Percentiles rank a stretch among this genome's conserved stretches.
phyloP scores from a whole-genome alignment of 2,888 invertebrate species.

The Diaperis boleti region DNA sequence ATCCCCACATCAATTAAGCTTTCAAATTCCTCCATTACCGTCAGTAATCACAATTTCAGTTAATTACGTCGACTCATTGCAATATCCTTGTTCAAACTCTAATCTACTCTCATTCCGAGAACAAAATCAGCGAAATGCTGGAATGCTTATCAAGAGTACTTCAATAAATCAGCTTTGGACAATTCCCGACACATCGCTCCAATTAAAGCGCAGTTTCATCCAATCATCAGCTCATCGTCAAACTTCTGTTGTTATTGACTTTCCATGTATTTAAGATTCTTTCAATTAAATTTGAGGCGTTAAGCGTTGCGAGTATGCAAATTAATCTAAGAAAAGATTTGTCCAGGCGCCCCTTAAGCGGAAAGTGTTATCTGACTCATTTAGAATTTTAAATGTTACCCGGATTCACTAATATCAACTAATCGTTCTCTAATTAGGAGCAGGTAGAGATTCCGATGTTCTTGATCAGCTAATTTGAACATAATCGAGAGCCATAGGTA shows the following conservation, averaged over 20 bases:
- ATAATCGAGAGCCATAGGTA: conserved; percentile 35
- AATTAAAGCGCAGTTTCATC: background rate
- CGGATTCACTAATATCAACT: conserved; percentile 61
- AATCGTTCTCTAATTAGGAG: conserved; percentile 63
- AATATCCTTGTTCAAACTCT: background rate
- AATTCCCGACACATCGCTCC: conserved; percentile 11
- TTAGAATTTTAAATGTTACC: conserved; percentile 55
- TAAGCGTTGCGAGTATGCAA: conserved; percentile 38
- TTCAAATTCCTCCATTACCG: conserved; percentile 15
- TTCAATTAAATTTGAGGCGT: conserved; percentile 34
- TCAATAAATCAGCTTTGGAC: conserved; percentile 8
- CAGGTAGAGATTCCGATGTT: conserved; percentile 62
- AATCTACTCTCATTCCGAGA: conserved; percentile 1
- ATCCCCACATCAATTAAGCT: conserved; percentile 10
- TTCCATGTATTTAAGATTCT: conserved; percentile 28
- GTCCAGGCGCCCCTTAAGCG: conserved; percentile 45
- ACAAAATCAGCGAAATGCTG: background rate
- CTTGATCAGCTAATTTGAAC: conserved; percentile 61
- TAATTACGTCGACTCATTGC: conserved; percentile 5
- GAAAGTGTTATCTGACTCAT: conserved; percentile 57
- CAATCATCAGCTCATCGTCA: background rate
- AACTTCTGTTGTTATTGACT: conserved; percentile 19
- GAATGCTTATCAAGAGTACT: background rate
- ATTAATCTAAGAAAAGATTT: conserved; percentile 40
- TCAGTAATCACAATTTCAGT: conserved; percentile 11